Evolutionary conservation across 2,113 vertebrate species (phyloP).

Genomic region (Nyctibius bracteatus): DNA sequence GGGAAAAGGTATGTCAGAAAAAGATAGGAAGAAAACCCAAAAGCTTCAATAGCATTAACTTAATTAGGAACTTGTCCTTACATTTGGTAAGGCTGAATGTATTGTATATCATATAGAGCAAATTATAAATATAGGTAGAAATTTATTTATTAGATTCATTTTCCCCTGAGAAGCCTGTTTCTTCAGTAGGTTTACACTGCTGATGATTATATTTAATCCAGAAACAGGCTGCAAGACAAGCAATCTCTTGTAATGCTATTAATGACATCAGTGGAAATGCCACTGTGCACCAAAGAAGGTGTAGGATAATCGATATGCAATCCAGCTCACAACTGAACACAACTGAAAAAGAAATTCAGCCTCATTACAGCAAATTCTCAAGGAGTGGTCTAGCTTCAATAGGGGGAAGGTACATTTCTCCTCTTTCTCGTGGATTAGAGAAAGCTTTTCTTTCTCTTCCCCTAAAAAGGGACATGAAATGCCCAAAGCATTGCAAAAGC

Average conservation of each 20-base stretch:
- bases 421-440: background rate
- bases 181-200: background rate
- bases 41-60: background rate
- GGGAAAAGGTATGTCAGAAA: background rate
- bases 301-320: background rate
- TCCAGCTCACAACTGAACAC: background rate
- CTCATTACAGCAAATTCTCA: background rate
- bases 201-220: background rate
- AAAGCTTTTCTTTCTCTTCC: background rate
- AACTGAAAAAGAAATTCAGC: background rate
- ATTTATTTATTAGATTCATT: background rate
- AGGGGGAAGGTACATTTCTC: background rate
- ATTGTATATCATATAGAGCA: background rate
- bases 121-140: background rate
- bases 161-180: background rate
- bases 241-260: background rate
- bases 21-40: background rate
- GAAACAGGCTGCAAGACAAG: background rate
- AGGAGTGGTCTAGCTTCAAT: background rate
- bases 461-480: background rate
- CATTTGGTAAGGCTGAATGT: background rate
- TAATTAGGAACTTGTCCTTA: background rate
- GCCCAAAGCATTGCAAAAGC: background rate
- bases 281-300: background rate
- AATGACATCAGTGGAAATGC: background rate